A percentile compares a stretch with the other conserved stretches of the same genome.
These are phyloP conservation scores for Ambastaia sidthimunki DNA, from an alignment of 2,797 vertebrate genomes.

Conservation along the genomic window DNA sequence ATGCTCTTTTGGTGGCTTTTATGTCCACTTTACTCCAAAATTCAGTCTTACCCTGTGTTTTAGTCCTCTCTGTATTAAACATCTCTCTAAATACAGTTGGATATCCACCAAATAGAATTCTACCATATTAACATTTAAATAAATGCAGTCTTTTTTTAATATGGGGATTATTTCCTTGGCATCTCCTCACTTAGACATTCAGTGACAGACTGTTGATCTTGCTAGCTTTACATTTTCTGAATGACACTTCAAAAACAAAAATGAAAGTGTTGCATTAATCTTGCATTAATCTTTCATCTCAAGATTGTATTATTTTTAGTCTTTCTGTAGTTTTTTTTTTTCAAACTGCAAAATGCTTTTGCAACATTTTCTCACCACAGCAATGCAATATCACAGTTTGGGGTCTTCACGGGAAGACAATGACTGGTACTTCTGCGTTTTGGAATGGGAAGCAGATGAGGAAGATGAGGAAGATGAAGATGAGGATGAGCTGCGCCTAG, in stretches of 20 bases:
- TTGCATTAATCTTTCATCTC: neutral
- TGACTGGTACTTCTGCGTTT: constrained; percentile 71
- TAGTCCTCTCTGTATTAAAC: neutral
- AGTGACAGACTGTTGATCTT: neutral
- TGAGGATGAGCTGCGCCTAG: constrained; percentile 83
- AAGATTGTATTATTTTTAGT: neutral
- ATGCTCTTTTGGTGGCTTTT: constrained; percentile 68
- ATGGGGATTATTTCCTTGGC: constrained; percentile 39
- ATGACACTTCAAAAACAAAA: neutral
- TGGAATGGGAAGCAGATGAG: constrained; percentile 70
- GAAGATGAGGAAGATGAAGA: constrained; percentile 84
- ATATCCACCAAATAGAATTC: neutral
- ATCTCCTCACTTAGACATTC: constrained; percentile 13
- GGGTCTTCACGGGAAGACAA: constrained; percentile 69
- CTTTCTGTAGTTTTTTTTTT: neutral
- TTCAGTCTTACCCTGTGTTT: neutral
- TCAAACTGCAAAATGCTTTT: constrained; percentile 22
- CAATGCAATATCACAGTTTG: constrained; percentile 53
- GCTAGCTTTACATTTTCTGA: neutral
- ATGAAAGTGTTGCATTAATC: neutral
- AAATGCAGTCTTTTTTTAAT: neutral
- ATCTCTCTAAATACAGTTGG: neutral
- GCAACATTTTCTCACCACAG: constrained; percentile 22
- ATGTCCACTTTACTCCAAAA: neutral
- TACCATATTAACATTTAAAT: constrained; percentile 1